Evolutionary conservation across 2,888 invertebrate species (phyloP), one percentile per base, ranked within the genome.

Genomic region (Pyrrhosoma nymphula): DNA sequence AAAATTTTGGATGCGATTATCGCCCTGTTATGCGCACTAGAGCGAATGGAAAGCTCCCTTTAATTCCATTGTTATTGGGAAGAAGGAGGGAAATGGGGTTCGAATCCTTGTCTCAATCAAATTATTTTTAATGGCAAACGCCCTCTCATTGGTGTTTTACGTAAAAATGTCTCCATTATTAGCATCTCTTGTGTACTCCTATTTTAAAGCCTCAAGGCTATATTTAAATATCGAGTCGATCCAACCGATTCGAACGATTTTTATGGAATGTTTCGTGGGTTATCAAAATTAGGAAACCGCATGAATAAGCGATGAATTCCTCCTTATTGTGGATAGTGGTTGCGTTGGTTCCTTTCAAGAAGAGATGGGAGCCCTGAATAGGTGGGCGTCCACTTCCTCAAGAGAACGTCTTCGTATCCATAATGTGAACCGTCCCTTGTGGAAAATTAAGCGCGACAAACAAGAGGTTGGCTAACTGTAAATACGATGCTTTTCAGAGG

Each of bases 391-490:
- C 12, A 82, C 35, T 82, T 82, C 35, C 35, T 82, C 82, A 35
- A 35, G 12, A 30, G 69, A 69, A n/a, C 30, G 82, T 82, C 35
- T 82, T 35, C 35, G 82, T 35, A 82, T 82, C 82, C 82, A 82
- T 82, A 82, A 82, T 82, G 35, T 35, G 14, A 1, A 35, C 14
- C 35, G 26, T 16, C 35, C 3, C 35, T 20, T 20, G 16, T 30
- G 82, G 82, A 82, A 82, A 82, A 82, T 82, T 82, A 35, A 82
- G 82, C 35, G 82, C 35, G 82, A 82, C 14, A 82, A 82, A 82
- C 30, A 82, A 16, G 82, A 35, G 82, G 82, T 35, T 1, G 82
- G 16, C 14, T 35, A 30, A 82, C 35, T 18, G 82, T 82, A 82
- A 82, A 82, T 82, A 82, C 82, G 82, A 82, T 82, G 82, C 35